Base-by-base conservation (phyloP, 1,140 invertebrate species). In the Episyrphus balteatus region DNA sequence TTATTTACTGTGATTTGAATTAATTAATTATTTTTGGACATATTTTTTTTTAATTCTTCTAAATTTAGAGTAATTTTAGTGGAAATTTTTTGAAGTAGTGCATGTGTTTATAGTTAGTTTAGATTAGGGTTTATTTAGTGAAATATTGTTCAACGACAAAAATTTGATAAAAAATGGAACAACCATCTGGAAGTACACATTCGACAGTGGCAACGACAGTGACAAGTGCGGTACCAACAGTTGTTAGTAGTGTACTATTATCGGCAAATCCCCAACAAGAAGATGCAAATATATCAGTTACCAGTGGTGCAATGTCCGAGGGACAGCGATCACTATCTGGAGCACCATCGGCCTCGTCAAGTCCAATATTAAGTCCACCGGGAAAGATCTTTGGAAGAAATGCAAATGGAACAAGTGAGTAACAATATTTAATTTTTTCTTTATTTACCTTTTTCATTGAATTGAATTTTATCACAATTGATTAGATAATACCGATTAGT, bases 351-450 rank as follows among this genome's bases (percentile, higher is more conserved):
- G 56, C 66, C 8, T 64, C 60, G 40, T 67, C 67, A 42, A 68
- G 55, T 50, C 65, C 65, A 17, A 62, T 68, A 17, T 41, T 68
- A n/a, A 66, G 62, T 55, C 64, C 65, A 31, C 61, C 64, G 38
- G 64, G 64, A 48, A 71, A 71, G 47, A 69, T 70, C 13, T 58
- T 69, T 26, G 68, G 69, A 39, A 58, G 68, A 38, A 71, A 71
- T 55, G 61, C 63, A 7, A 71, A 71, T 53, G 69, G 68, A 17
- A 71, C 69, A 57, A 61, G 69, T 71, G 50, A 70, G 68, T 70
- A 1, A 37, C 12, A 44, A 5, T 14, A 18, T 14, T 48, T n/a
- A 10, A 18, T n/a, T 15, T 19, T 14, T 30, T 42, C 18, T 21
- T 45, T 34, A 8, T 46, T 49, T 38, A 8, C 10, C 9, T 43